Evolutionary conservation across 1,140 invertebrate species (phyloP).

Genomic region (Habropoda laboriosa): DNA sequence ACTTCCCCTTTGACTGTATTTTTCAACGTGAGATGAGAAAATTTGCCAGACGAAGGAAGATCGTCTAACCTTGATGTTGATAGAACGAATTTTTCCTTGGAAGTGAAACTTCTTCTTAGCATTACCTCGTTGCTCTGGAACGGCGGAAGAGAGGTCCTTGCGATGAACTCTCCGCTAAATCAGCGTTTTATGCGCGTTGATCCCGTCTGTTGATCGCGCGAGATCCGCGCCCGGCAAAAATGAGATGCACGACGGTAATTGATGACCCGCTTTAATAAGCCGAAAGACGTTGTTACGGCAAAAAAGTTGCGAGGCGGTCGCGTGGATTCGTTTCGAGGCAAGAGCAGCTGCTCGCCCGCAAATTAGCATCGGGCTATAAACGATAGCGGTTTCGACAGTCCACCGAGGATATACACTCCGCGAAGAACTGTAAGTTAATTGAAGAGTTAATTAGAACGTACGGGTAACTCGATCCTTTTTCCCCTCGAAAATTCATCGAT

Average conservation of each 20-base stretch:
- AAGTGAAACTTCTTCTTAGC: too few species aligned
- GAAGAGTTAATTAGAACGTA: constrained; percentile 49
- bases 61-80: too few species aligned
- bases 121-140: too few species aligned
- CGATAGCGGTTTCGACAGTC: constrained; percentile 43
- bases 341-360: constrained; percentile 55
- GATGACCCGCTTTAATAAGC: constrained; percentile 36
- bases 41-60: background rate
- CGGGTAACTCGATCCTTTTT: constrained; percentile 4
- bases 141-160: too few species aligned
- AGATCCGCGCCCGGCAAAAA: background rate
- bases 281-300: constrained; percentile 2
- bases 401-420: too few species aligned
- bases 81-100: too few species aligned
- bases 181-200: background rate
- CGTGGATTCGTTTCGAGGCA: constrained; percentile 7
- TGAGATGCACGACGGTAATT: constrained; percentile 28
- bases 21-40: too few species aligned
- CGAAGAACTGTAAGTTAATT: constrained; percentile 35
- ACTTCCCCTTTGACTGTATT: background rate
- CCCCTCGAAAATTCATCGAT: constrained; percentile 14
- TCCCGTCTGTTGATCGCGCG: background rate
- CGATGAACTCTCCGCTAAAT: background rate
- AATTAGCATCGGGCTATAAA: constrained; percentile 57
- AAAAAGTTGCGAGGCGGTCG: constrained; percentile 22